Conservation (phyloP, 2,113 vertebrate genomes). For the Grammomys dolichurus region DNA sequence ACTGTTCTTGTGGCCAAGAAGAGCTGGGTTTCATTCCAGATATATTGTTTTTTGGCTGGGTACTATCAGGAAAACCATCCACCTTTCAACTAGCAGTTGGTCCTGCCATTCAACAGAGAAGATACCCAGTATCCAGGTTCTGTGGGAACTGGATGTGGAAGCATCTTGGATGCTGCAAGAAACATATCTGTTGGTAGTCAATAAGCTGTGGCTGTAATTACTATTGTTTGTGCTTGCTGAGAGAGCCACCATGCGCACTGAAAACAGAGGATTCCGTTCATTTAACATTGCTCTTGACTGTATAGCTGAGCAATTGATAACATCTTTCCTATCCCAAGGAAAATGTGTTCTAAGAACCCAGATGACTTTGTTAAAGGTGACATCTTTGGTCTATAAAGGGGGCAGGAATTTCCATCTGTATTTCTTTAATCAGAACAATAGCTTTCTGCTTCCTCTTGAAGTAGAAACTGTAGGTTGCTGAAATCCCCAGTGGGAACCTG, state of each 20-base stretch:
- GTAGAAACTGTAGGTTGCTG: background rate
- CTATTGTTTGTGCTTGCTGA: background rate
- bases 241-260: background rate
- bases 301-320: background rate
- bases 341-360: background rate
- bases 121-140: background rate
- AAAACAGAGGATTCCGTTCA: background rate
- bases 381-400: background rate
- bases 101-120: background rate
- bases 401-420: background rate
- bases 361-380: background rate
- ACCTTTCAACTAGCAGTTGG: background rate
- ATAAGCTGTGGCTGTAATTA: background rate
- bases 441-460: background rate
- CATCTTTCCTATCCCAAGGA: background rate
- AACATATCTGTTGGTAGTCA: background rate
- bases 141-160: background rate
- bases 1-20: background rate
- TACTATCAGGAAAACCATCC: background rate
- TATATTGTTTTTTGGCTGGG: conserved; percentile 39
- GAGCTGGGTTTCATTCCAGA: background rate
- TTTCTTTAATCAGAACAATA: background rate
- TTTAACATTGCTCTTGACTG: background rate
- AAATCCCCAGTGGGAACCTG: background rate
- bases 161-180: background rate